phyloP scores from a whole-genome alignment of 2,888 invertebrate genomes.

The Ornithoptera priamus region DNA sequence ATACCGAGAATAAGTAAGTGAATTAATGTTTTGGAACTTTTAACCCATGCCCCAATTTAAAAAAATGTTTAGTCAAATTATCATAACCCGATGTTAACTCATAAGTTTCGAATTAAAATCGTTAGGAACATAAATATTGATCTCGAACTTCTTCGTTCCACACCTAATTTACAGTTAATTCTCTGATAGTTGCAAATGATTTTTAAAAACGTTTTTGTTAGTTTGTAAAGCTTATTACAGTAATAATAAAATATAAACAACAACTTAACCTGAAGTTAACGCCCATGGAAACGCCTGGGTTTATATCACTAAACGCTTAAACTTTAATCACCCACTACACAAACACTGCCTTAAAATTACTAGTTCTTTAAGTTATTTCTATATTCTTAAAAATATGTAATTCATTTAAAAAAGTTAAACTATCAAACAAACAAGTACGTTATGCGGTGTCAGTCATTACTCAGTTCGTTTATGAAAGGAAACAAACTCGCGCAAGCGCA shows the following conservation, averaged over 20 bases:
- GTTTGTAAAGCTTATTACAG: not conserved
- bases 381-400: slow-evolving; percentile 1
- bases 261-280: slow-evolving; percentile 72
- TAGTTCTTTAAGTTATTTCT: slow-evolving; percentile 13
- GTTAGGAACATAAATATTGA: slow-evolving; percentile 28
- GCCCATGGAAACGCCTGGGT: slow-evolving; percentile 68
- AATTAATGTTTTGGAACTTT: not conserved
- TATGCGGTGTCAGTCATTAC: slow-evolving; percentile 57
- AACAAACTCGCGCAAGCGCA: slow-evolving; percentile 67
- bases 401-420: slow-evolving; percentile 22
- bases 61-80: slow-evolving; percentile 12
- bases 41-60: not conserved
- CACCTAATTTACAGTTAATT: not conserved
- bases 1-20: not conserved
- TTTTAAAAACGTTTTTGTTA: not conserved
- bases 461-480: slow-evolving; percentile 55
- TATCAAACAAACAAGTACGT: slow-evolving; percentile 60
- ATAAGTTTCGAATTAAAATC: slow-evolving; percentile 27
- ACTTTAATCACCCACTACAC: slow-evolving; percentile 42
- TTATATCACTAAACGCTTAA: slow-evolving; percentile 42
- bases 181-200: not conserved
- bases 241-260: slow-evolving; percentile 44
- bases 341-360: slow-evolving; percentile 34
- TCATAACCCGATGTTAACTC: slow-evolving; percentile 26
- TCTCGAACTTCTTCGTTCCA: not conserved